Conservation (phyloP, 53 echinoderm and acorn worm genomes). For the Luidia sarsii region DNA sequence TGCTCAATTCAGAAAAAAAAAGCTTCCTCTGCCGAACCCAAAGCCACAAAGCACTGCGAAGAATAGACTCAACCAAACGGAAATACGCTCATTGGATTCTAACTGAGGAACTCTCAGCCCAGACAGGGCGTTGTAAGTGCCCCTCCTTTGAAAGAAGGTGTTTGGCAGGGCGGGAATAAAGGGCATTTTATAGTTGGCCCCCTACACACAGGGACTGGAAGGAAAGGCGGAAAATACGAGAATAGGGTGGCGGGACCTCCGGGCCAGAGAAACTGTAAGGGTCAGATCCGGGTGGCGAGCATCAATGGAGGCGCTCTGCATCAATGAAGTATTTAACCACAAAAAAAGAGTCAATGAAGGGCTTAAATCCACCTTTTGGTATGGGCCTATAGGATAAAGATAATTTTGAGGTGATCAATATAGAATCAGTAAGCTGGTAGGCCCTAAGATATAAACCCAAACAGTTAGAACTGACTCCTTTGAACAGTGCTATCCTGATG, state of each 20-base stretch:
- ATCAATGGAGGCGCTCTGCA: background rate
- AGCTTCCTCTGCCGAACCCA: background rate
- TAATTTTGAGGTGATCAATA: too few relatives aligned
- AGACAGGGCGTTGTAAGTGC: too few relatives aligned
- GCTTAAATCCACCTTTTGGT: too few relatives aligned
- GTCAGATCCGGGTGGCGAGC: slow-evolving; percentile 18
- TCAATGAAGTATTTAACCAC: background rate
- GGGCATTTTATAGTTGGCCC: slow-evolving; percentile 26
- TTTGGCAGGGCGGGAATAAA: background rate
- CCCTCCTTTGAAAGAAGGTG: background rate
- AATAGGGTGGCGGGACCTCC: too few relatives aligned
- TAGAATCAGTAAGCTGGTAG: too few relatives aligned
- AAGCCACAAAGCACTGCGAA: slow-evolving; percentile 8
- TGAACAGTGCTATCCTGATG: too few relatives aligned
- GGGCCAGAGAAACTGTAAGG: background rate
- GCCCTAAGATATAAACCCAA: too few relatives aligned
- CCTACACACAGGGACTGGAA: background rate
- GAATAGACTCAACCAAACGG: background rate
- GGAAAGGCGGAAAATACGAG: background rate
- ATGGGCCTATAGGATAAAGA: too few relatives aligned
- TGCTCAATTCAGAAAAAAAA: background rate
- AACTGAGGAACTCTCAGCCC: background rate
- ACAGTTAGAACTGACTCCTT: too few relatives aligned
- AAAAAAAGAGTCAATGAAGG: too few relatives aligned
- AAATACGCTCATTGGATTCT: background rate